Evolutionary conservation across 2,113 vertebrate species (phyloP), one percentile per base, ranked within the genome.

Genomic region (Pampusana beccarii): DNA sequence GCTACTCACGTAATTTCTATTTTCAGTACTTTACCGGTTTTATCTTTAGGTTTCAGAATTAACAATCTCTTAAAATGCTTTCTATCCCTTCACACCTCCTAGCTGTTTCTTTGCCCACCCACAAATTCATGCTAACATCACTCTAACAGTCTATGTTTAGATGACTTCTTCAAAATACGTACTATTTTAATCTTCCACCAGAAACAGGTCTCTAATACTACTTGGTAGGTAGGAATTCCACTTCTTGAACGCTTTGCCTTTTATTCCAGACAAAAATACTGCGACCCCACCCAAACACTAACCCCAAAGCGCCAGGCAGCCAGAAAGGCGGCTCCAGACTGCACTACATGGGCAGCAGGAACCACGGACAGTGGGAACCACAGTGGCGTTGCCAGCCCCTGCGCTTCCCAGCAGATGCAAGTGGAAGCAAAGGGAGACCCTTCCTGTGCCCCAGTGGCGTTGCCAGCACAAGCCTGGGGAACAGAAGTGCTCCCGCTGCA

Each of bases 1-100:
- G 60, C 25, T 85, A 29, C 16, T 77, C 5, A 2, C 1, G 0
- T 75, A 38, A 86, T 92, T 96, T 94, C 77, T 57, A 36, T 79
- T 93, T 94, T 92, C 53, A 89, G 26, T 50, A 57, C 53, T 86
- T 83, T 15, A 71, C 13, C 34, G 34, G n/a, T 51, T 91, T 94
- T 86, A 94, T 86, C 56, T 72, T 85, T 54, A 51, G 12, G 25
- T 80, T 96, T 94, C 40, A 46, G 61, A 80, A 88, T 71, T 78
- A 90, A 62, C 80, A 54, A 58, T 75, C 9, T 53, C 61, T 92
- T 94, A 85, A 81, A 92, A 82, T 75, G 44, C 31, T 31, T 13
- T 5, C 51, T 71, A 48, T 33, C 31, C 60, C 26, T 72, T 91
- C 66, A 91, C 28, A 77, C 11, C 14, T 88, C 67, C 66, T 61